Evolutionary conservation across 2,888 invertebrate genomes (phyloP).

Genomic region (Erebia epiphron): DNA sequence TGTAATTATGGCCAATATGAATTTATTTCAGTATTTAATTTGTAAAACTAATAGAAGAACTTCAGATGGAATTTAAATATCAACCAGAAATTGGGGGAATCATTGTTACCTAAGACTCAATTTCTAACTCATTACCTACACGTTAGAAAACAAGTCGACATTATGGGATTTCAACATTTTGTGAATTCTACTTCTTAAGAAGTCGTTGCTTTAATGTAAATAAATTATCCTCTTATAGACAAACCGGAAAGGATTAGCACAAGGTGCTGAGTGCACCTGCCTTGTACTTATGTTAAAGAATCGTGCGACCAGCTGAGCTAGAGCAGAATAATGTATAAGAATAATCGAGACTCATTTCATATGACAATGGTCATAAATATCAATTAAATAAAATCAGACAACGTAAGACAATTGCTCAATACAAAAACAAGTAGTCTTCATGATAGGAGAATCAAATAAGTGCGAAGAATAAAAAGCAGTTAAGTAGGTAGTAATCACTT

Average conservation of each 20-base stretch:
- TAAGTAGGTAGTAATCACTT: not conserved
- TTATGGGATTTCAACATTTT: too few species aligned
- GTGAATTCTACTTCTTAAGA: too few species aligned
- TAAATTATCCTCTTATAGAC: slow-evolving; percentile 67
- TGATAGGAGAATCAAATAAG: not conserved
- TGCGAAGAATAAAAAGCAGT: not conserved
- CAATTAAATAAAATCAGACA: not conserved
- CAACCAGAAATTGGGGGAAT: too few species aligned
- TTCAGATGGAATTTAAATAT: not conserved
- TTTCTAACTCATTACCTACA: too few species aligned
- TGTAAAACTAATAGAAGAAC: too few species aligned
- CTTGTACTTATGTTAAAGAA: slow-evolving; percentile 47
- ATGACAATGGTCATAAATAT: not conserved
- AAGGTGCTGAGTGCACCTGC: slow-evolving; percentile 75
- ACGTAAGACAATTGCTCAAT: not conserved
- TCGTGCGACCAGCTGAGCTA: slow-evolving; percentile 32
- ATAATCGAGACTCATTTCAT: slow-evolving; percentile 10
- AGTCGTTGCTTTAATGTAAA: slow-evolving; percentile 50
- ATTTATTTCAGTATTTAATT: too few species aligned
- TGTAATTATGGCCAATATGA: too few species aligned
- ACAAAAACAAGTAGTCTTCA: not conserved
- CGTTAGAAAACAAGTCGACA: too few species aligned
- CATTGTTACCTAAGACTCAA: too few species aligned
- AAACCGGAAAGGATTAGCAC: slow-evolving; percentile 67
- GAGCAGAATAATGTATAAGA: slow-evolving; percentile 26